Conservation (phyloP, 2,888 invertebrate species). For the Scotopteryx bipunctaria region DNA sequence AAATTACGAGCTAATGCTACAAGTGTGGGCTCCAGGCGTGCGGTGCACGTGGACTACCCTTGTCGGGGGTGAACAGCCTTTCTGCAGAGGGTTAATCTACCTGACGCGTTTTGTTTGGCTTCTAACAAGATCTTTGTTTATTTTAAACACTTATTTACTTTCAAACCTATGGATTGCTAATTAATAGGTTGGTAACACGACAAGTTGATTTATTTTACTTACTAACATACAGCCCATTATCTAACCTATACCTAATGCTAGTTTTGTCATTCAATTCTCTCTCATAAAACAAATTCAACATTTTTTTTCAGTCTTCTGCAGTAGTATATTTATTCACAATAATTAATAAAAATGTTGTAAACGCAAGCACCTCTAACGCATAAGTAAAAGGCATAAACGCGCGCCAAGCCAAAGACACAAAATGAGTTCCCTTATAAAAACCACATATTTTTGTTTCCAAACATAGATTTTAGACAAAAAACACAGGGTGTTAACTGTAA, state of each 20-base stretch:
- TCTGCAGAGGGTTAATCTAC: constrained; percentile 48
- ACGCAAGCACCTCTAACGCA: constrained; percentile 56
- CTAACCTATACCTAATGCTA: too few species aligned
- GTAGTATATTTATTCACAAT: too few species aligned
- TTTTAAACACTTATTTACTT: not conserved
- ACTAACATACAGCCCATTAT: too few species aligned
- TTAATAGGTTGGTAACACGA: too few species aligned
- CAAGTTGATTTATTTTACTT: too few species aligned
- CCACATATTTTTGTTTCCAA: constrained; percentile 66
- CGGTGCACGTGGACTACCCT: constrained; percentile 54
- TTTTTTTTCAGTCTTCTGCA: too few species aligned
- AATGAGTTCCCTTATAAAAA: constrained; percentile 66
- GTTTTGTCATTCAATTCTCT: too few species aligned
- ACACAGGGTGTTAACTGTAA: constrained; percentile 66
- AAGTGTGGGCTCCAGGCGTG: constrained; percentile 51
- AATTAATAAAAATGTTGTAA: constrained; percentile 25
- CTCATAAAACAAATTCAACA: too few species aligned
- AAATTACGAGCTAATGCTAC: constrained; percentile 67
- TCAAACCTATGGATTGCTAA: not conserved
- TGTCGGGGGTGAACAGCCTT: constrained; percentile 67
- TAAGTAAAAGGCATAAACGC: constrained; percentile 33
- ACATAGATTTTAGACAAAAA: constrained; percentile 55
- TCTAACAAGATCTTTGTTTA: constrained; percentile 3
- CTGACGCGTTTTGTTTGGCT: constrained; percentile 36
- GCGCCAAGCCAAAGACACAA: constrained; percentile 75